Conservation (phyloP, 2,888 invertebrate genomes). For the Drosophila borborema region DNA sequence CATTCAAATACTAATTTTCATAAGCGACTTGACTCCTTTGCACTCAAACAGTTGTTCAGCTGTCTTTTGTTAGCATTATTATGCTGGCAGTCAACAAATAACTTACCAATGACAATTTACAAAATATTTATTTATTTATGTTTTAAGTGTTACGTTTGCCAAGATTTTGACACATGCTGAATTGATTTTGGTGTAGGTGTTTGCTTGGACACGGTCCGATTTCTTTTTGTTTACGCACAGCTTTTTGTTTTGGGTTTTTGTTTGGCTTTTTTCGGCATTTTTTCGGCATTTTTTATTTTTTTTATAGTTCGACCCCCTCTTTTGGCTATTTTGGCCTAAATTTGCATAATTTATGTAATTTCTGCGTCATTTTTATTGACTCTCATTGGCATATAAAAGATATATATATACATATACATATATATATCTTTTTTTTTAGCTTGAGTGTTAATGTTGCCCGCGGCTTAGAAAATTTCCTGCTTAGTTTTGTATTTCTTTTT, state of each 20-base stretch:
- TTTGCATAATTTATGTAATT: constrained; percentile 73
- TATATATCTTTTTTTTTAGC: constrained; percentile 7
- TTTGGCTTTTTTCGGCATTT: constrained; percentile 8
- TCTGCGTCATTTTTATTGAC: constrained; percentile 47
- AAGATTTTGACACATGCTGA: constrained; percentile 37
- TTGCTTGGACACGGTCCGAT: constrained; percentile 41
- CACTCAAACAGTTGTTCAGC: constrained; percentile 26
- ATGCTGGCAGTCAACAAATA: constrained; percentile 32
- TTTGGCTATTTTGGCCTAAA: constrained; percentile 63
- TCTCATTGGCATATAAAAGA: constrained; percentile 33
- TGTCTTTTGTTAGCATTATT: constrained; percentile 7
- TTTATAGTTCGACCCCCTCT: constrained; percentile 54
- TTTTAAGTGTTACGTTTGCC: constrained; percentile 34
- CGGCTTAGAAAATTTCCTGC: constrained; percentile 20
- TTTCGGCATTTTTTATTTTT: constrained; percentile 7
- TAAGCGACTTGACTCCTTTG: constrained; percentile 53
- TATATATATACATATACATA: background rate
- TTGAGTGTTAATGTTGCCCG: constrained; percentile 14
- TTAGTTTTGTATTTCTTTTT: background rate
- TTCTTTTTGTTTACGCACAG: constrained; percentile 49
- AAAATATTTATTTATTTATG: background rate
- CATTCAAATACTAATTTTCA: constrained; percentile 46
- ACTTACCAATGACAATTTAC: constrained; percentile 12
- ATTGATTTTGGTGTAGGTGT: constrained; percentile 52
- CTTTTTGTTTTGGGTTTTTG: constrained; percentile 33